Evolutionary conservation across 2,888 invertebrate genomes (phyloP).

Genomic region (Mamestra brassicae): DNA sequence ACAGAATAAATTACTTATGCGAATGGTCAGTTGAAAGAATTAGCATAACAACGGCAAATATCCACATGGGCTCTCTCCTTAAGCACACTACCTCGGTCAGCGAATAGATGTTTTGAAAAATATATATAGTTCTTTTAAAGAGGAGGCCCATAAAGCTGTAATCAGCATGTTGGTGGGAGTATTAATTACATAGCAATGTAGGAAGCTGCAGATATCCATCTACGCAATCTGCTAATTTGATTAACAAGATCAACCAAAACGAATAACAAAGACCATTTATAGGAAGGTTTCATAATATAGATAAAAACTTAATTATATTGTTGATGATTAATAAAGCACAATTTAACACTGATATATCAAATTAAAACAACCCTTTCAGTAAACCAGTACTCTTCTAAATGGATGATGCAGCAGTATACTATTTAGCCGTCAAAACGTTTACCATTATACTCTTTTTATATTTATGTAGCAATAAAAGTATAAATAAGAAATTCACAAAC

Average conservation of each 20-base stretch:
- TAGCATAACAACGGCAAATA: constrained; percentile 47
- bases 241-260: background rate
- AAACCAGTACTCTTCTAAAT: background rate
- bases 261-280: background rate
- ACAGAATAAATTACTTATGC: constrained; percentile 28
- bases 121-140: constrained; percentile 14
- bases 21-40: constrained; percentile 31
- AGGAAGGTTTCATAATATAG: background rate
- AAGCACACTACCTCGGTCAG: background rate
- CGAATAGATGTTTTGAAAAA: constrained; percentile 7
- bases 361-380: background rate
- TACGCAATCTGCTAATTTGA: constrained; percentile 16
- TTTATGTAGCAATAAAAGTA: constrained; percentile 52
- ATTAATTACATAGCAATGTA: constrained; percentile 32
- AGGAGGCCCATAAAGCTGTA: constrained; percentile 5
- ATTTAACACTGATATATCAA: background rate
- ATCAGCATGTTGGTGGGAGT: constrained; percentile 19
- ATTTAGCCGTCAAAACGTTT: constrained; percentile 27
- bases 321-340: background rate
- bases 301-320: background rate
- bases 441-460: constrained; percentile 38
- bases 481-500: constrained; percentile 80
- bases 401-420: constrained; percentile 5
- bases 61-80: constrained; percentile 13
- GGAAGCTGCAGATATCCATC: constrained; percentile 9